These are phyloP conservation scores for Meteorus colon DNA, from an alignment of 2,888 invertebrate genomes.

Conservation along the genomic window DNA sequence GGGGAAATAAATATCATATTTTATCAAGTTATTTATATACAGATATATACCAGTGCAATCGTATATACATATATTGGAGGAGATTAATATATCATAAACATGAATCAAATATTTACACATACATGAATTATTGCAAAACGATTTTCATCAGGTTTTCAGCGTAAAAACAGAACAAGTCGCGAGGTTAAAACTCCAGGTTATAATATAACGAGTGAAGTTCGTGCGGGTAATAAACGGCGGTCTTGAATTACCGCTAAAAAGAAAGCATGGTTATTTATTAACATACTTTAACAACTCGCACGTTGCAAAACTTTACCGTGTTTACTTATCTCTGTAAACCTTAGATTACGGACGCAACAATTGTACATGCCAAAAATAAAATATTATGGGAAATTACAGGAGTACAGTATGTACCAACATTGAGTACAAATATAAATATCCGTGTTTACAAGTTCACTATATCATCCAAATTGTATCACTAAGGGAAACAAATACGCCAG, in stretches of 20 bases:
- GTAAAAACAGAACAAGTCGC: neutral
- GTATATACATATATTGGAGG: neutral
- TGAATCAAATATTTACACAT: neutral
- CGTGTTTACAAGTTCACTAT: neutral
- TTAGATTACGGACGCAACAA: slow-evolving; percentile 10
- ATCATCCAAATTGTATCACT: neutral
- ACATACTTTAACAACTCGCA: slow-evolving; percentile 24
- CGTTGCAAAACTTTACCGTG: slow-evolving; percentile 7
- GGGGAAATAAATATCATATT: neutral
- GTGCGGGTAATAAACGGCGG: slow-evolving; percentile 12
- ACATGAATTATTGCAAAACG: neutral
- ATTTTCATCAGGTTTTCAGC: neutral
- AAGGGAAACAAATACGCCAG: too few relatives aligned
- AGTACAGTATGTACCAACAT: neutral
- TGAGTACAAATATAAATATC: neutral
- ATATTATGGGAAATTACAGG: neutral
- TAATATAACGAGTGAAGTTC: neutral
- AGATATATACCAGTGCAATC: too few relatives aligned
- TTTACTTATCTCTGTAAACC: slow-evolving; percentile 20
- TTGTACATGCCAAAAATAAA: slow-evolving; percentile 4
- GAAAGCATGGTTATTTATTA: slow-evolving; percentile 28
- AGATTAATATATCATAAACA: neutral
- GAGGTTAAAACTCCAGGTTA: neutral
- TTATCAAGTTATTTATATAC: neutral
- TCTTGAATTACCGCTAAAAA: slow-evolving; percentile 14